Evolutionary conservation across 2,797 vertebrate genomes (phyloP), one percentile per base, ranked within the genome.

Genomic region (Platalea minor): DNA sequence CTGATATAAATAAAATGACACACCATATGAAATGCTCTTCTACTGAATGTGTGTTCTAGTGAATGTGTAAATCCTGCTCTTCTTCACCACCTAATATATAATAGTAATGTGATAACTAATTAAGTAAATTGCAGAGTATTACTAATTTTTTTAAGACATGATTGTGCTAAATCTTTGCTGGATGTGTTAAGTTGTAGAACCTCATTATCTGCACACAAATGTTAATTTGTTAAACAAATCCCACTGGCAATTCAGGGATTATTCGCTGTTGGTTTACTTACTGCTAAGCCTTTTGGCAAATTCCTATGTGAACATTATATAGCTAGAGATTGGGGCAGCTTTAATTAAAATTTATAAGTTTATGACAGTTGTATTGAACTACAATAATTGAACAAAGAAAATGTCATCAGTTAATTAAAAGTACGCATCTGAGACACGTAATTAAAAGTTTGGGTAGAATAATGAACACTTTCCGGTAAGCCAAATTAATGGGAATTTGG

Each of bases 331-430:
- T 97, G 88, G 83, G 92, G 87, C 56, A 96, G 68, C 45, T 94
- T 97, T 98, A 98, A 98, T 98, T 98, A 98, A 96, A 98, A 98
- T 97, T 96, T 97, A 96, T 96, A 97, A 97, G 95, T 98, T 97
- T 98, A 97, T 97, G 96, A 97, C 96, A 97, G 97, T 98, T 98
- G 95, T 96, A 96, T 85, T 97, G 95, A 97, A 97, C 96, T 97
- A 91, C 96, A 98, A 96, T 97, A 97, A 97, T 92, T 97, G 95
- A 98, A 97, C 90, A 96, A 97, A 97, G 87, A 83, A 98, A 98
- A 98, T 98, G 95, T 96, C 97, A 98, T 96, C 92, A 95, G 96
- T 98, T 98, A 98, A 98, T 97, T 98, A 98, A 98, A 98, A 97
- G 72, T 92, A 97, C 79, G 95, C 74, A 97, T 97, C 95, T 96